A percentile compares a stretch with the other conserved stretches of the same genome.
Evolutionary conservation across 2,888 invertebrate species (phyloP).

Genomic region (Sarcophaga variegata): DNA sequence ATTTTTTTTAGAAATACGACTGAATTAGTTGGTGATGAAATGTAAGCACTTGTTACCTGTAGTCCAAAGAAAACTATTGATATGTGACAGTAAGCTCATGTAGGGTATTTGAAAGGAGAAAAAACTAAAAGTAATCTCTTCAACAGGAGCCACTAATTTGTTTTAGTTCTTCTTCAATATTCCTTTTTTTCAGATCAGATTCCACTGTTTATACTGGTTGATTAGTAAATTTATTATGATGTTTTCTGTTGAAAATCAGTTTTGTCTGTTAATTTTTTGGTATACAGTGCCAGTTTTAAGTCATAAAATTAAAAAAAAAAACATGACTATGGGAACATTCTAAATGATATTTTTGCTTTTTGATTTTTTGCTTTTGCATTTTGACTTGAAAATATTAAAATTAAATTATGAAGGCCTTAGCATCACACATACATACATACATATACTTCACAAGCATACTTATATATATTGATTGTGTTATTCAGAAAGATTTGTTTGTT

Average conservation of each 20-base stretch:
- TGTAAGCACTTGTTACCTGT: too few species aligned
- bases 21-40: too few species aligned
- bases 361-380: not conserved
- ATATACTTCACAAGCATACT: too few species aligned
- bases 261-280: constrained; percentile 19
- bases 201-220: constrained; percentile 47
- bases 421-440: constrained; percentile 8
- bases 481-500: too few species aligned
- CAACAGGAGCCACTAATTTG: constrained; percentile 60
- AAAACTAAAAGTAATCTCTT: constrained; percentile 13
- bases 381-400: constrained; percentile 37
- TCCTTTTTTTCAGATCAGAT: constrained; percentile 4
- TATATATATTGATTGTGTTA: too few species aligned
- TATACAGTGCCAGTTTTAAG: constrained; percentile 36
- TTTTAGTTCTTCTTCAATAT: constrained; percentile 38
- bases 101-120: constrained; percentile 21
- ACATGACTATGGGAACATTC: constrained; percentile 49
- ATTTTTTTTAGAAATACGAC: too few species aligned
- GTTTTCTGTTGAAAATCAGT: constrained; percentile 69
- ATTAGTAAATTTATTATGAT: constrained; percentile 69
- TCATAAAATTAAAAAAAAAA: constrained; percentile 53
- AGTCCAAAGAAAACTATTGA: not conserved
- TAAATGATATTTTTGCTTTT: constrained; percentile 26
- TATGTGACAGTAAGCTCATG: not conserved
- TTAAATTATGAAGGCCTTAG: constrained; percentile 44